phyloP scores from a whole-genome alignment of 2,888 invertebrate species.

The Eudemis profundana region DNA sequence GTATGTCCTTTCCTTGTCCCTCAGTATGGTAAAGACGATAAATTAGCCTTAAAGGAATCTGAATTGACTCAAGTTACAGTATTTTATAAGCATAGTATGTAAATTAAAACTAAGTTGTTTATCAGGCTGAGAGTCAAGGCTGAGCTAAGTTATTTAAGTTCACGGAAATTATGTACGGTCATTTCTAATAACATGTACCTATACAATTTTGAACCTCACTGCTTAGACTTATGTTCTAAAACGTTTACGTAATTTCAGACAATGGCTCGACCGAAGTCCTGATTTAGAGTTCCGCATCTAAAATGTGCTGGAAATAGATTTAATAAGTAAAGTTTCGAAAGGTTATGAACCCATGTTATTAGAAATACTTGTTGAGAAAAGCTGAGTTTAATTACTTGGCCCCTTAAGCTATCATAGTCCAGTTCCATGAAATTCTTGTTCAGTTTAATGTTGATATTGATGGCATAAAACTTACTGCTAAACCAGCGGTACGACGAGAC shows the following conservation, averaged over 20 bases:
- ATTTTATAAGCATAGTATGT: background rate
- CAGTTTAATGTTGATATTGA: too few relatives aligned
- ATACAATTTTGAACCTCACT: background rate
- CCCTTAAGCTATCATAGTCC: background rate
- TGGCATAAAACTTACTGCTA: too few relatives aligned
- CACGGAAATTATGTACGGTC: background rate
- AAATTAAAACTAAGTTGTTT: conserved; percentile 1
- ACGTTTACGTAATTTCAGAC: background rate
- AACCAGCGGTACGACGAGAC: too few relatives aligned
- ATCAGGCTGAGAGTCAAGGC: background rate
- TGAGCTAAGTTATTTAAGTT: background rate
- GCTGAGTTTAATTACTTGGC: background rate
- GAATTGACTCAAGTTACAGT: background rate
- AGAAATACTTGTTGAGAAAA: background rate
- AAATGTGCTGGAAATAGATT: background rate
- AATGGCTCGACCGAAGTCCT: background rate
- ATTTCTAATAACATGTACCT: background rate
- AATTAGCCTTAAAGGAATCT: background rate
- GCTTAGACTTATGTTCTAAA: background rate
- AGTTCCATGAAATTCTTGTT: conserved; percentile 1
- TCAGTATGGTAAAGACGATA: background rate
- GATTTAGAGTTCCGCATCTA: background rate
- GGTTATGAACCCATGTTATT: background rate
- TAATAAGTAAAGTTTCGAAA: conserved; percentile 20
- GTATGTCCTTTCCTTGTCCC: too few relatives aligned